These are phyloP conservation scores for Chrysochloris asiatica DNA, from an alignment of 2,113 vertebrate genomes.

Conservation along the genomic window DNA sequence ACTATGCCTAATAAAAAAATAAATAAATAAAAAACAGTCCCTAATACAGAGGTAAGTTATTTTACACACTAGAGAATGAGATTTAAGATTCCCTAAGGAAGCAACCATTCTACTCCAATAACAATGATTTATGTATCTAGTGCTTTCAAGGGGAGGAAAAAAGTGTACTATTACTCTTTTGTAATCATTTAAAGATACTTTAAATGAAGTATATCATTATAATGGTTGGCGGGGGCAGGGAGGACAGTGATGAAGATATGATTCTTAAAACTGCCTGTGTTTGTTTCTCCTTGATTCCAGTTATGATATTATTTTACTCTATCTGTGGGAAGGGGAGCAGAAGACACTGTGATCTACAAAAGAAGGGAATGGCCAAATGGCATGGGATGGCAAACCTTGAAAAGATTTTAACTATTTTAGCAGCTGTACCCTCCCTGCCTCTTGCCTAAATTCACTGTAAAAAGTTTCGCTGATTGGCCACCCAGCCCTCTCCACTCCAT, in stretches of 20 bases:
- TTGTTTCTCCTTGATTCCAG: constrained; percentile 30
- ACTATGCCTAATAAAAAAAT: background rate
- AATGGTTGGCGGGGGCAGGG: background rate
- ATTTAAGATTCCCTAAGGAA: constrained; percentile 47
- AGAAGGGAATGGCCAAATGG: background rate
- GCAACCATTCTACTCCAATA: constrained; percentile 15
- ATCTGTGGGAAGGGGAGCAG: background rate
- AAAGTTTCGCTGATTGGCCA: background rate
- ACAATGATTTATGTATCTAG: constrained; percentile 21
- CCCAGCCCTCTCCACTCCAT: background rate
- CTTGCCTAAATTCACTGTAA: background rate
- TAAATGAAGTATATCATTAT: constrained; percentile 25
- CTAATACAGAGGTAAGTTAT: background rate
- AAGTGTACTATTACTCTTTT: background rate
- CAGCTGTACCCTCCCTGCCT: background rate
- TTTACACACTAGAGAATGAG: background rate
- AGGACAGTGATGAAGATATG: no score
- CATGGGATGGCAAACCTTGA: background rate
- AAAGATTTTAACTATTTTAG: constrained; percentile 12
- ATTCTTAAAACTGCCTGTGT: background rate
- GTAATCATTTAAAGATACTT: constrained; percentile 45
- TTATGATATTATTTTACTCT: background rate
- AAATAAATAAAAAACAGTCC: background rate
- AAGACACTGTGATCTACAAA: background rate
- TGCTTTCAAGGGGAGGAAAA: background rate